phyloP scores from a whole-genome alignment of 2,797 vertebrate species.

The Urosaurus nigricauda region DNA sequence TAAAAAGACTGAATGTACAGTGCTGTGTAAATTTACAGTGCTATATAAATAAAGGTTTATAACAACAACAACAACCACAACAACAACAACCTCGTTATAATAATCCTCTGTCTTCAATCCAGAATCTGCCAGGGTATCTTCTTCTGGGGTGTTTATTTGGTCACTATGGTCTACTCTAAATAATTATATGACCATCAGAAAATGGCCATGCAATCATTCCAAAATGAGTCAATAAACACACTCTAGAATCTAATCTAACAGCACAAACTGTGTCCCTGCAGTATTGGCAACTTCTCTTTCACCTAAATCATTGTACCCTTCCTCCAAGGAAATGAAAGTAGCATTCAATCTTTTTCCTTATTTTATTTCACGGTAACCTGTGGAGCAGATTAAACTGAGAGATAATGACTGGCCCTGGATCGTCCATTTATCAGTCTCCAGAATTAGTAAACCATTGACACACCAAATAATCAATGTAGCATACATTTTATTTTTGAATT shows the following conservation, averaged over 20 bases:
- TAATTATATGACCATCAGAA: not conserved
- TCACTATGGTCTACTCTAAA: not conserved
- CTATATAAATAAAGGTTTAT: too few species aligned
- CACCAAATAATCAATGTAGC: not conserved
- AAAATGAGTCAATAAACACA: not conserved
- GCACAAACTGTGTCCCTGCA: not conserved
- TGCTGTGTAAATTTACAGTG: too few species aligned
- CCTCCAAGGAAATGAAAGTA: not conserved
- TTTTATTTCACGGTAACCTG: not conserved
- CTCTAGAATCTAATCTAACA: not conserved
- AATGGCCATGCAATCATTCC: not conserved
- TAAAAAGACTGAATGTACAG: too few species aligned
- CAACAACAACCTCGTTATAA: not conserved
- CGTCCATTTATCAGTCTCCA: not conserved
- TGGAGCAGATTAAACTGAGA: not conserved
- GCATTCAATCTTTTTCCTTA: not conserved
- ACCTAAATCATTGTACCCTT: not conserved
- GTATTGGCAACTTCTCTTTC: not conserved
- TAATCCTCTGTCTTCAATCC: not conserved
- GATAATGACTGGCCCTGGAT: too few species aligned
- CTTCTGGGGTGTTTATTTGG: not conserved
- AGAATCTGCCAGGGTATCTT: not conserved
- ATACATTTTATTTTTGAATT: not conserved
- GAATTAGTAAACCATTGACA: not conserved
- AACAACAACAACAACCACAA: too few species aligned